Percentiles rank a stretch among this genome's conserved stretches.
Evolutionary conservation across 2,113 vertebrate species (phyloP).

Genomic region (Danionella cerebrum): DNA sequence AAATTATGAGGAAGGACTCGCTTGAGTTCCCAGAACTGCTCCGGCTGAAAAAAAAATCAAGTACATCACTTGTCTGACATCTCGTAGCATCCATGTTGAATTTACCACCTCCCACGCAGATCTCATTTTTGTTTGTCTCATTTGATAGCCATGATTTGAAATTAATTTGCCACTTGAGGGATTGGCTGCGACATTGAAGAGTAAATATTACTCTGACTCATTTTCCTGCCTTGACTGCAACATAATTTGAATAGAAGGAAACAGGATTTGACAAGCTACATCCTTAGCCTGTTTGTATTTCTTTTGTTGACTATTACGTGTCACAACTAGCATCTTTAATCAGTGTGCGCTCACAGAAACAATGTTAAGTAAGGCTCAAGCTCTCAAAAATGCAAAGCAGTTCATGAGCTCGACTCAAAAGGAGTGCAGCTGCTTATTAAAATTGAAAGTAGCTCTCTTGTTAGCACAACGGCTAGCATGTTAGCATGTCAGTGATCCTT

Average conservation of each 20-base stretch:
- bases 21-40: slow-evolving; percentile 30
- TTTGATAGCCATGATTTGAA: slow-evolving; percentile 12
- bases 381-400: neutral
- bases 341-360: slow-evolving; percentile 5
- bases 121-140: slow-evolving; percentile 1
- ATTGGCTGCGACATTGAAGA: neutral
- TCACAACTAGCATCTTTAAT: slow-evolving; percentile 24
- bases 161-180: slow-evolving; percentile 31
- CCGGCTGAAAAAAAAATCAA: slow-evolving; percentile 19
- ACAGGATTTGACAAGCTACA: slow-evolving; percentile 10
- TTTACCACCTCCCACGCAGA: neutral
- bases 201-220: neutral
- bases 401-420: neutral
- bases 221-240: slow-evolving; percentile 6
- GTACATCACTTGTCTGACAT: neutral
- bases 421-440: slow-evolving; percentile 18
- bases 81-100: neutral
- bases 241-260: neutral
- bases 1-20: slow-evolving; percentile 33
- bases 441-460: slow-evolving; percentile 14
- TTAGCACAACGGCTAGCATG: slow-evolving; percentile 6
- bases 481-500: slow-evolving; percentile 8
- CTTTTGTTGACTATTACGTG: slow-evolving; percentile 2
- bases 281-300: neutral
- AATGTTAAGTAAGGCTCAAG: neutral